These are phyloP conservation scores for Aphelenchoides fujianensis DNA, from an alignment of 1,140 invertebrate species.

Conservation along the genomic window DNA sequence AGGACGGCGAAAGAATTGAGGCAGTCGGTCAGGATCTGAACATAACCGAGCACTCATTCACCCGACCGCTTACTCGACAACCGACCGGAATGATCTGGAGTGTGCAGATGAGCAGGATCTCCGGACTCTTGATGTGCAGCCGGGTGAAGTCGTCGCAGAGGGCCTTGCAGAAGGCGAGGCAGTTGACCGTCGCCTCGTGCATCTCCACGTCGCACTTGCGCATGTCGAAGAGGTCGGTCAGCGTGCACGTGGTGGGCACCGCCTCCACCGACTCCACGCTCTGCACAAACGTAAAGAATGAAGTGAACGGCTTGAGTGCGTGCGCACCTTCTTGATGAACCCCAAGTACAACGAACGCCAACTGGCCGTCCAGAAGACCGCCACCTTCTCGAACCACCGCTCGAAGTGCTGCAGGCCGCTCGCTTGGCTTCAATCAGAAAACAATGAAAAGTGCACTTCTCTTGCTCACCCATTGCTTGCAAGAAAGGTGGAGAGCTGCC, in stretches of 20 bases:
- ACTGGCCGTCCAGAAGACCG: constrained; percentile 31
- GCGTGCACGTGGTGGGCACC: background rate
- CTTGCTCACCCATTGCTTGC: constrained; percentile 33
- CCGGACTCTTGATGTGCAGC: constrained; percentile 22
- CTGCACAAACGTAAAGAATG: constrained; percentile 1
- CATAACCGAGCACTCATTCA: constrained; percentile 6
- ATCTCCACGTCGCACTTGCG: constrained; percentile 25
- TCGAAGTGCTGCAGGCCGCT: constrained; percentile 21
- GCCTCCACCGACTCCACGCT: constrained; percentile 24
- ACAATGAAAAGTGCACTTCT: background rate
- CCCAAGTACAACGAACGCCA: constrained; percentile 29
- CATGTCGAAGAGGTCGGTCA: constrained; percentile 1
- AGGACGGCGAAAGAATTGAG: constrained; percentile 28
- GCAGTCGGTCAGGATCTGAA: constrained; percentile 35
- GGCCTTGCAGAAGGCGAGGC: constrained; percentile 45
- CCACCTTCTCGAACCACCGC: constrained; percentile 23
- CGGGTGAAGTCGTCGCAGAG: constrained; percentile 39
- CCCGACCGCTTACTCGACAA: background rate
- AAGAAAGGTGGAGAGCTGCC: constrained; percentile 25
- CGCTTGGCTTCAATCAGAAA: constrained; percentile 7
- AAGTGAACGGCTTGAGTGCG: constrained; percentile 12
- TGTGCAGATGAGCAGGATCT: constrained; percentile 27
- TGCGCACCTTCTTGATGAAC: constrained; percentile 32
- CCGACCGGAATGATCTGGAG: constrained; percentile 38
- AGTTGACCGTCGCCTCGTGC: constrained; percentile 42